Evolutionary conservation across 1,140 invertebrate species (phyloP).

Genomic region (Magallana angulata): DNA sequence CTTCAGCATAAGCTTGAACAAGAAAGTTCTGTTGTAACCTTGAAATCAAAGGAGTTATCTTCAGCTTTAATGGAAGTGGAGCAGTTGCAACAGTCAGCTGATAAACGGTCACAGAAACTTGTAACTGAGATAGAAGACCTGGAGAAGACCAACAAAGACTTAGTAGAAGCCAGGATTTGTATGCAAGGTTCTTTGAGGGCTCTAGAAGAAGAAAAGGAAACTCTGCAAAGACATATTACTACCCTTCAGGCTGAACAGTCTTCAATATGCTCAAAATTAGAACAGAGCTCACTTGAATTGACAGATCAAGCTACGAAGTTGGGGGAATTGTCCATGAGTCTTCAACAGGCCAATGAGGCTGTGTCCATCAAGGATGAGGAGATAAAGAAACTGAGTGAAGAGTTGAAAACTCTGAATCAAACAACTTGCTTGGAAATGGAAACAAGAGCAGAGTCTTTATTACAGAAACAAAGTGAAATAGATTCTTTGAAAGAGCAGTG

Average conservation of each 20-base stretch:
- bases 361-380: slow-evolving; percentile 37
- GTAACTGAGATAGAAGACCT: neutral
- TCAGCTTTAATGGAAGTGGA: neutral
- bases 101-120: neutral
- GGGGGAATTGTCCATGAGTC: slow-evolving; percentile 1
- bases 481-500: slow-evolving; percentile 8
- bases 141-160: neutral
- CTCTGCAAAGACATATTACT: slow-evolving; percentile 8
- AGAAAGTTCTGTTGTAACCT: neutral
- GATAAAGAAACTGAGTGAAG: neutral
- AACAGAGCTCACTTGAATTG: neutral
- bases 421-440: neutral
- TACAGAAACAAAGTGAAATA: neutral
- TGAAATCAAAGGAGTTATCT: neutral
- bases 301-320: neutral
- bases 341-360: slow-evolving; percentile 56
- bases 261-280: neutral
- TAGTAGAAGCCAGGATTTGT: neutral
- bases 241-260: slow-evolving; percentile 23
- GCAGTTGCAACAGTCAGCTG: slow-evolving; percentile 13
- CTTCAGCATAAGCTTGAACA: slow-evolving; percentile 42
- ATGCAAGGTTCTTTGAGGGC: neutral
- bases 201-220: slow-evolving; percentile 38
- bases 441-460: neutral
- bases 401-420: neutral